Evolutionary conservation across 2,888 invertebrate genomes (phyloP), one percentile per base, ranked within the genome.

Genomic region (Papilio gigon): DNA sequence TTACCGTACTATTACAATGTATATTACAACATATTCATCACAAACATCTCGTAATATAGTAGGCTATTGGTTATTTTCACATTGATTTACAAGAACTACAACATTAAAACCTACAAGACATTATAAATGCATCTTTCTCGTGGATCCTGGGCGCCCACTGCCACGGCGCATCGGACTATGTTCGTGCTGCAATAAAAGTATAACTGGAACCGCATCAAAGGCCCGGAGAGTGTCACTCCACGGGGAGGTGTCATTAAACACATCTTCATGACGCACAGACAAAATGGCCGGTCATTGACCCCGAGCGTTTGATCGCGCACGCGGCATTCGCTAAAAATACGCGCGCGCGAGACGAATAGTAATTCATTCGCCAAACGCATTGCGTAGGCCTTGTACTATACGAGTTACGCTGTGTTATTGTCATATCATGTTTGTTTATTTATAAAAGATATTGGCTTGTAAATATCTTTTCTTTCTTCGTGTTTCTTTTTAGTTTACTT

Each of bases 311-410:
- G 73, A 71, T 74, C 74, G 77, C 71, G 73, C 73, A 76, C 76
- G 74, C 74, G 76, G 77, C 79, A 77, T 72, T 76, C 77, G 79
- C 81, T 81, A 81, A 80, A 82, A 78, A 81, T 81, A 82, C 77
- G 78, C 77, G 76, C 79, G 74, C 67, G 69, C 70, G 70, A 70
- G 68, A 65, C 70, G 77, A 76, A 77, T 79, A 70, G 72, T 74
- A 75, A 80, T 72, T 61, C 60, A 65, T 22, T 47, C 30, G 42
- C 20, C 47, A 53, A 59, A 44, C 44, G 22, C 9, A 40, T 27
- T 58, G 33, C 58, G 65, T 65, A 58, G 30, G 40, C 20, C 33
- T 30, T 20, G 59, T 37, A 59, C 53, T 30, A 53, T 3, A 30
- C 27, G 8, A 8, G 9, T 53, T 53, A 56, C 53, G n/a, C 30